Percentiles rank a stretch among this genome's conserved stretches.
phyloP scores from a whole-genome alignment of 1,140 invertebrate genomes.

The Plectrocnemia conspersa region DNA sequence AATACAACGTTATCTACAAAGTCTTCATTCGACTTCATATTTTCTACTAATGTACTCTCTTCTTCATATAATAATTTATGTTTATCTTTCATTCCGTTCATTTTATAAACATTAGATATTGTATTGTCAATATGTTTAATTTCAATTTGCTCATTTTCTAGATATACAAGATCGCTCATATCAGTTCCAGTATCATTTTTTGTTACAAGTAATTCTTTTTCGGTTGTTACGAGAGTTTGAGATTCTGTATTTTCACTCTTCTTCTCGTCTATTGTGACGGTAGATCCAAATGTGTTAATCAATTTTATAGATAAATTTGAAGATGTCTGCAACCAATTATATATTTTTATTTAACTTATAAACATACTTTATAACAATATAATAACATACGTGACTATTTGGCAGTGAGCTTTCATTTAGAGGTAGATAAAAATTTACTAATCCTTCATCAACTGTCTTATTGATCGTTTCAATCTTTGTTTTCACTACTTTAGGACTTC shows the following conservation, averaged over 20 bases:
- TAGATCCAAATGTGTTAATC: conserved; percentile 1
- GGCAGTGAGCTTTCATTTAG: conserved; percentile 24
- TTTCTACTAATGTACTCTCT: too few relatives aligned
- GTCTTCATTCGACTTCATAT: neutral
- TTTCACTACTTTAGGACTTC: conserved; percentile 1
- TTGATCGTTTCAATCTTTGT: neutral
- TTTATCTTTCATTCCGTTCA: neutral
- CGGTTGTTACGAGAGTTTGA: neutral
- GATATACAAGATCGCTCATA: neutral
- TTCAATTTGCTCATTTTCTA: neutral
- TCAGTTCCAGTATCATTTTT: neutral
- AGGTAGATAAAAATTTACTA: conserved; percentile 7
- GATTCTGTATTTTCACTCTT: neutral
- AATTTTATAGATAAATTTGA: neutral
- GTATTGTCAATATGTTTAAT: neutral
- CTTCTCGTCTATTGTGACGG: neutral
- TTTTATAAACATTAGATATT: conserved; percentile 4
- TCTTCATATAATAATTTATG: too few relatives aligned
- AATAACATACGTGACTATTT: conserved; percentile 19
- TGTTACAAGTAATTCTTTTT: neutral
- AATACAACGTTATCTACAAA: neutral
- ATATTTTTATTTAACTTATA: neutral
- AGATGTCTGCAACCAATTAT: neutral
- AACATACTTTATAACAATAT: neutral
- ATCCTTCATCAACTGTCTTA: neutral